Base-by-base conservation (phyloP, 2,113 vertebrate species). In the Triplophysa dalaica region DNA sequence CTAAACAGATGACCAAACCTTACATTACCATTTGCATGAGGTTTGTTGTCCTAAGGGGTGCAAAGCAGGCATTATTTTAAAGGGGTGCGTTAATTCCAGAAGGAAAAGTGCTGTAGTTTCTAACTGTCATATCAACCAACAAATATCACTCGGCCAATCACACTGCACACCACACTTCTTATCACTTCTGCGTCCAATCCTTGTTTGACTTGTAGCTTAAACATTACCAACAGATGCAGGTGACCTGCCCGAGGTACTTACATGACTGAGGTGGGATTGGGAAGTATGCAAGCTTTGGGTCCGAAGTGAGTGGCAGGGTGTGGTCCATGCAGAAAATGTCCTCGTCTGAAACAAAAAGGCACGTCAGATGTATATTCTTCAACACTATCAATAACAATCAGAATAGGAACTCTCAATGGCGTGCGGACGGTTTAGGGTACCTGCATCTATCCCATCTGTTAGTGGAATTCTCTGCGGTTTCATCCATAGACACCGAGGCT, bases 211-310 rank as follows among this genome's bases (percentile, higher is more conserved):
- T 17, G 48, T 14, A 19, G 60, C 22, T 64, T 64, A 64, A 65
- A 66, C 62, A 54, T 3, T 38, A 77, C 29, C 45, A 13, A 64
- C 10, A 58, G 17, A 58, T 16, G 6, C 38, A 65, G 14, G 17
- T 65, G 75, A 54, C 24, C 26, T 16, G 11, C 1, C 61, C 19
- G 29, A 16, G n/a, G 78, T 48, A 88, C 92, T 92, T 89, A 94
- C 93, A 94, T 93, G 86, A 94, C 88, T 85, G 92, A 94, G 76
- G 93, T 94, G 21, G 93, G 92, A 79, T 94, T 94, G 75, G 93
- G 93, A 81, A 94, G 91, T 88, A 94, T 91, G 78, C 93, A 94
- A 85, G 93, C 93, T 90, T 94, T 94, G 86, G 93, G 93, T 92
- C 93, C 93, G 45, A 94, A 94, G 85, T 94, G 92, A 86, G 92